Percentiles rank a stretch among this genome's conserved stretches.
Conservation (phyloP, 2,888 invertebrate species). For the Cynaeus angustus region DNA sequence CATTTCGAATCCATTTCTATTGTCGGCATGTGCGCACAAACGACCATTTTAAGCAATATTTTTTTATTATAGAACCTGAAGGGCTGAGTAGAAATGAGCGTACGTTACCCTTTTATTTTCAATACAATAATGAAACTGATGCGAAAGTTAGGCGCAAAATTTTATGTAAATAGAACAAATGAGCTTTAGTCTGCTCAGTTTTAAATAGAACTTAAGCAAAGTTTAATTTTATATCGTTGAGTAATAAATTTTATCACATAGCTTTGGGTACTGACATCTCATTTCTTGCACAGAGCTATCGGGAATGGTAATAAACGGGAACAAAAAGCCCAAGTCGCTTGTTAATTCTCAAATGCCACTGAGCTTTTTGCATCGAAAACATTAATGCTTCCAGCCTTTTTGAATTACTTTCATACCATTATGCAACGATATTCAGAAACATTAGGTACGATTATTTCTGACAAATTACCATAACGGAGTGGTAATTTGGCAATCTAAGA, state of each 20-base stretch:
- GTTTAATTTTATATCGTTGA: conserved; percentile 21
- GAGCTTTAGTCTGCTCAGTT: neutral
- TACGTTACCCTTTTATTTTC: conserved; percentile 7
- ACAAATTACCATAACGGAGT: conserved; percentile 21
- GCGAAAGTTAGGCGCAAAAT: neutral
- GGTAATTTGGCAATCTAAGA: conserved; percentile 1
- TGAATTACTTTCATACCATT: conserved; percentile 16
- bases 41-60: conserved; percentile 26
- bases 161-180: conserved; percentile 17
- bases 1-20: conserved; percentile 34
- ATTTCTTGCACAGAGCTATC: conserved; percentile 38
- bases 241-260: conserved; percentile 42
- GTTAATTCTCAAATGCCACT: conserved; percentile 41
- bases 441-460: conserved; percentile 16
- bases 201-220: neutral
- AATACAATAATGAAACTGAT: neutral
- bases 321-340: conserved; percentile 38
- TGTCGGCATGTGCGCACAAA: conserved; percentile 28
- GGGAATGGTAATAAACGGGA: conserved; percentile 28
- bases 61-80: conserved; percentile 33
- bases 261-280: conserved; percentile 35
- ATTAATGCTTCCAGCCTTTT: conserved; percentile 32
- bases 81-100: conserved; percentile 4
- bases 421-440: conserved; percentile 6
- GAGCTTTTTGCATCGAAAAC: conserved; percentile 29